Evolutionary conservation across 2,113 vertebrate species (phyloP).

Genomic region (Halcyon senegalensis): DNA sequence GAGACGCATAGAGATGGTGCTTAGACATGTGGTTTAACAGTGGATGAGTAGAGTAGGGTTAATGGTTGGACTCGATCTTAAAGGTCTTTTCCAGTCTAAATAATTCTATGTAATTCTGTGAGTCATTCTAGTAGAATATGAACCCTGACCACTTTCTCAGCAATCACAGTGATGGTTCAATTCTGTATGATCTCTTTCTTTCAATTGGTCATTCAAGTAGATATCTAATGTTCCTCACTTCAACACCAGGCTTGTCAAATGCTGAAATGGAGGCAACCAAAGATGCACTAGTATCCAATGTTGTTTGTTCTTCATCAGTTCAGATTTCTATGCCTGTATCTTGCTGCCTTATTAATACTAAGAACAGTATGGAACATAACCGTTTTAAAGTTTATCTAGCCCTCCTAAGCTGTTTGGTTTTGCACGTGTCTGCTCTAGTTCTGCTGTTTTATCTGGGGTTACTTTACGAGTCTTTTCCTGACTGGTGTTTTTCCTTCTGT

Average conservation of each 20-base stretch:
- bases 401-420: neutral
- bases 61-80: too few relatives aligned
- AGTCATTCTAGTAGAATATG: neutral
- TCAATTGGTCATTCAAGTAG: neutral
- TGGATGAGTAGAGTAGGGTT: too few relatives aligned
- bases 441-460: neutral
- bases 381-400: neutral
- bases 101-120: neutral
- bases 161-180: neutral
- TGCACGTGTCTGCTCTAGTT: neutral
- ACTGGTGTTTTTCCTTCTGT: conserved; percentile 21
- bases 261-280: neutral
- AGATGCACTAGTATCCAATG: neutral
- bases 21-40: too few relatives aligned
- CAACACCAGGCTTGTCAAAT: neutral
- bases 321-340: neutral
- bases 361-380: neutral
- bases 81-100: too few relatives aligned
- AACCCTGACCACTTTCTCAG: neutral
- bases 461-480: neutral
- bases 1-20: too few relatives aligned
- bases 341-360: neutral
- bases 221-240: neutral
- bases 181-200: neutral
- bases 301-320: neutral